These are phyloP conservation scores for Myrmecobius fasciatus DNA, from an alignment of 2,113 vertebrate species.

Conservation along the genomic window DNA sequence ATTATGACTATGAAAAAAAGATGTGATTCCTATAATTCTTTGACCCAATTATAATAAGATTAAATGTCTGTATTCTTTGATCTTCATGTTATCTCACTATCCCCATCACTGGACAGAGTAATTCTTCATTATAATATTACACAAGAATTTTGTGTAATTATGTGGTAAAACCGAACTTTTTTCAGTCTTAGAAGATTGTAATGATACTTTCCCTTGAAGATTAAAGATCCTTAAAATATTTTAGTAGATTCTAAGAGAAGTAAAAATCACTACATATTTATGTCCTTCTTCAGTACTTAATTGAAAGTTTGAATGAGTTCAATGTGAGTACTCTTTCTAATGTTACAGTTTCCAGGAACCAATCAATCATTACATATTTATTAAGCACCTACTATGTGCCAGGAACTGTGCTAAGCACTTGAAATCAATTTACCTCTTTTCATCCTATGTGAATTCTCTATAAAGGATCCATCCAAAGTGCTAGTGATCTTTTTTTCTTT, in stretches of 20 bases:
- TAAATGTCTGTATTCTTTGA: not conserved
- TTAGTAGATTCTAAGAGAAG: conserved; percentile 41
- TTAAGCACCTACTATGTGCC: not conserved
- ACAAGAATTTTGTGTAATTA: not conserved
- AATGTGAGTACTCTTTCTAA: not conserved
- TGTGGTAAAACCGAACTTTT: not conserved
- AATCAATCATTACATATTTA: not conserved
- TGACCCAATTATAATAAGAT: not conserved
- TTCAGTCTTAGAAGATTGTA: conserved; percentile 47
- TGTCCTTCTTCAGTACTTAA: not conserved
- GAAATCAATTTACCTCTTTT: not conserved
- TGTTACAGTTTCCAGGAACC: not conserved
- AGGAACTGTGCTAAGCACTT: not conserved
- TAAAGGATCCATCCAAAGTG: not conserved
- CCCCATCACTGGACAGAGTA: not conserved
- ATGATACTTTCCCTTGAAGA: conserved; percentile 22
- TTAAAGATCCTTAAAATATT: not conserved
- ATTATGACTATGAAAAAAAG: not conserved
- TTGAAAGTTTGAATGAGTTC: not conserved
- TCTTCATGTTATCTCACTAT: not conserved
- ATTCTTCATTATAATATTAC: not conserved
- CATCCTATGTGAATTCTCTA: not conserved
- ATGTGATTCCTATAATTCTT: conserved; percentile 12
- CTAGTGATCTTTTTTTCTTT: not conserved
- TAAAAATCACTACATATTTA: not conserved